Base-by-base conservation (phyloP, 2,113 vertebrate genomes). In the Dipodomys ordii region DNA sequence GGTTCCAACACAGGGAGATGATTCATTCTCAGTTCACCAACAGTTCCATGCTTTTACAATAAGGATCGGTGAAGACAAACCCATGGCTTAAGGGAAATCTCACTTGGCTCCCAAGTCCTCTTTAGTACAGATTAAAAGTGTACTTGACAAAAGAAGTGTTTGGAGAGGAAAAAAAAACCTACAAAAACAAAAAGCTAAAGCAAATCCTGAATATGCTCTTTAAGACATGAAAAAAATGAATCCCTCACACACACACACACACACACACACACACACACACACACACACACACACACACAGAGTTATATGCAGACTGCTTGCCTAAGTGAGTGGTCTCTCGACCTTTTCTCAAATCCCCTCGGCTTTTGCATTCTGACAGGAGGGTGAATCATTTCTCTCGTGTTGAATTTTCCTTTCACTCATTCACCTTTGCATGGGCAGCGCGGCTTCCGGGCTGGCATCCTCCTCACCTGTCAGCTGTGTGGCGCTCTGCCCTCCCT, bases 311-410 rank as follows among this genome's bases (percentile, higher is more conserved):
- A 2, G 57, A 4, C 4, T 0, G 0, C 12, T 57, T 72, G 39
- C 77, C 6, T 0, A 1, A 12, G 25, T 2, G 23, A 39, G 39
- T 1, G 9, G 44, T 25, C 22, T 19, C 18, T 72, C 30, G 3
- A 4, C 30, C 57, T 32, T 15, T 25, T 8, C 60, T n/a, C 20
- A 7, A 57, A 76, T 23, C 88, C 44, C 64, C 64, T 46, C 12
- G 0, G 19, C n/a, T 2, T 28, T 6, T 12, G 0, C 0, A 7
- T 23, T 32, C 71, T 44, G 25, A 3, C 0, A 19, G 25, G 22
- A 20, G 23, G 49, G 8, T 2, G 15, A 16, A 10, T 25, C 44
- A 25, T 49, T 77, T 27, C 39, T 27, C 28, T 16, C 15, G 0
- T 1, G 39, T 3, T 28, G 32, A n/a, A 19, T 3, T 28, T 13